Evolutionary conservation across 2,888 invertebrate species (phyloP).

Genomic region (Drosophila picticornis): DNA sequence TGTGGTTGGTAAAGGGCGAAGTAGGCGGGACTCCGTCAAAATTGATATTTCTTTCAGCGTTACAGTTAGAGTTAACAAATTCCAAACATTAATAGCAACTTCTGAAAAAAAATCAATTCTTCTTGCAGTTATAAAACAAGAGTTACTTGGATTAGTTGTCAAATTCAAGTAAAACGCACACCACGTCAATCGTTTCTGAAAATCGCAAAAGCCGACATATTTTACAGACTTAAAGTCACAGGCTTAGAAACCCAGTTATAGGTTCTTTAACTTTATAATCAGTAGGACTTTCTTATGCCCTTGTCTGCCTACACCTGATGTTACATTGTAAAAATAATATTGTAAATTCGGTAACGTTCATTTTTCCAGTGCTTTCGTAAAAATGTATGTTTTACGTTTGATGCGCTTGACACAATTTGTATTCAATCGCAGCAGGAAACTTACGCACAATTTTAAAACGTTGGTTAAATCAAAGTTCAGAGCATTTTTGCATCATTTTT

Average conservation of each 20-base stretch:
- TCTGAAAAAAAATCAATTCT: not conserved
- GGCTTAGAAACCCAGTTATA: not conserved
- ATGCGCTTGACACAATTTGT: constrained; percentile 49
- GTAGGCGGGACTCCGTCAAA: not conserved
- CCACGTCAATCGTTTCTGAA: not conserved
- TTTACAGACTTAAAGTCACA: not conserved
- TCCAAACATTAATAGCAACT: not conserved
- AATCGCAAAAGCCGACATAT: not conserved
- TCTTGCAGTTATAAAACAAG: not conserved
- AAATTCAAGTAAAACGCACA: not conserved
- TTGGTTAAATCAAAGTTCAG: constrained; percentile 52
- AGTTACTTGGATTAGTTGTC: not conserved
- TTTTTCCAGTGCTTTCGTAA: not conserved
- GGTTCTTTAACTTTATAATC: not conserved
- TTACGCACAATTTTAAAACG: constrained; percentile 6
- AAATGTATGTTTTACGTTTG: constrained; percentile 15
- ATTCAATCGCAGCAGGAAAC: constrained; percentile 46
- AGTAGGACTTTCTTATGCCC: not conserved
- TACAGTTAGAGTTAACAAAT: not conserved
- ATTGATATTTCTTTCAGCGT: not conserved
- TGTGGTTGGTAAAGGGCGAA: not conserved
- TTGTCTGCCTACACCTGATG: not conserved
- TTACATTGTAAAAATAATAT: not conserved
- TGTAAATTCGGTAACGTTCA: not conserved
- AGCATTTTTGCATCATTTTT: constrained; percentile 45